Conservation (phyloP, 2,797 vertebrate genomes). For the Microctenopoma steveboyesi region DNA sequence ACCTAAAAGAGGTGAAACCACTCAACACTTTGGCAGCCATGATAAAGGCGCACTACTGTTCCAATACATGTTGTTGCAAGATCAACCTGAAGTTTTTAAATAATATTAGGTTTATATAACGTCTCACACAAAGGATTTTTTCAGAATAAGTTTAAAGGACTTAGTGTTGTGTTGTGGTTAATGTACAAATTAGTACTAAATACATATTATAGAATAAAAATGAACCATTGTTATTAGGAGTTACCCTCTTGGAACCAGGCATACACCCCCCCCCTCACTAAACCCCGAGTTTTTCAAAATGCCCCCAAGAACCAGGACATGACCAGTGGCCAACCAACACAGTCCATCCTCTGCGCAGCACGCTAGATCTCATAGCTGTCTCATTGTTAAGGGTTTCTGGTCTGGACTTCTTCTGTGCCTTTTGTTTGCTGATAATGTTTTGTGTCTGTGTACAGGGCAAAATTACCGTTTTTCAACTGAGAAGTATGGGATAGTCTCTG, state of each 20-base stretch:
- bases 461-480: conserved; percentile 5
- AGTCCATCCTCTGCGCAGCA: not conserved
- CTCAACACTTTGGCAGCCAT: conserved; percentile 38
- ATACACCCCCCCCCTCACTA: not conserved
- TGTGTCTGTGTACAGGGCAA: not conserved
- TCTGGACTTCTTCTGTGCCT: no score
- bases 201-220: no score
- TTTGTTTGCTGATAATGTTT: not conserved
- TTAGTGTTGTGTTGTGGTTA: no score
- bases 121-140: no score
- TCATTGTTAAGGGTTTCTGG: not conserved
- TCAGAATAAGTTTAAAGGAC: no score
- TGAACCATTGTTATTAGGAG: no score
- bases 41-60: conserved; percentile 6
- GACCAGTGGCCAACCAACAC: not conserved
- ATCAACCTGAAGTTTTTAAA: not conserved
- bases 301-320: no score
- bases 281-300: no score
- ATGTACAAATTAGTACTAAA: no score
- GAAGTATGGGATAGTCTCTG: conserved; percentile 6
- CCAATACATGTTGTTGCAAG: not conserved
- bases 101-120: no score
- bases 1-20: conserved; percentile 18
- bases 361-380: no score
- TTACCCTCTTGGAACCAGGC: not conserved